These are phyloP conservation scores for Muschampia plurimacula DNA, from an alignment of 2,888 invertebrate species.

Conservation along the genomic window DNA sequence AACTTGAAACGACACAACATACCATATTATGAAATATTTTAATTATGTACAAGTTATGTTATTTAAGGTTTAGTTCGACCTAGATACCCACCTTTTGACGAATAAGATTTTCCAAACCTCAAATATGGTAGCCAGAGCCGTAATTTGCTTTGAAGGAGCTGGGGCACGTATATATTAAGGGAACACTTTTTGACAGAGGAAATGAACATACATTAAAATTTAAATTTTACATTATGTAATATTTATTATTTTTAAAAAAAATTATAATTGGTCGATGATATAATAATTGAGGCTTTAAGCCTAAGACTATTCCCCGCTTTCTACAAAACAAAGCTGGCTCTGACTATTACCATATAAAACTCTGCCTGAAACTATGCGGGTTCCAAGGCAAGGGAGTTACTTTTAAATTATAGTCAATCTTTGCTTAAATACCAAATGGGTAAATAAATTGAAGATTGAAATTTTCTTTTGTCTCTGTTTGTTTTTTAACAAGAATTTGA, in stretches of 20 bases:
- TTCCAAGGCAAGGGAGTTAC: conserved; percentile 30
- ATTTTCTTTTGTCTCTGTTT: conserved; percentile 13
- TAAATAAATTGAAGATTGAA: conserved; percentile 23
- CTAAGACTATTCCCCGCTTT: not conserved
- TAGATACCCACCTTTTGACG: conserved; percentile 63
- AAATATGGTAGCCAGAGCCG: not conserved
- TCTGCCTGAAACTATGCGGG: conserved; percentile 18
- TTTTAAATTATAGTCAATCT: conserved; percentile 7
- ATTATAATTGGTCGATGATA: too few species aligned
- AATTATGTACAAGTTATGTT: conserved; percentile 68
- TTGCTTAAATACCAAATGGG: conserved; percentile 7
- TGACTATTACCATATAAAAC: conserved; percentile 19
- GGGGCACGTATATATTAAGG: not conserved
- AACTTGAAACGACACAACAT: conserved; percentile 62
- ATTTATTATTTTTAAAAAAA: too few species aligned
- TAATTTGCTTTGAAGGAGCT: not conserved
- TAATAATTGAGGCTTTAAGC: not conserved
- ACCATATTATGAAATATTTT: conserved; percentile 50
- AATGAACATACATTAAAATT: not conserved
- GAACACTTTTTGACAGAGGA: not conserved
- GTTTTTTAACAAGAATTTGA: conserved; percentile 28
- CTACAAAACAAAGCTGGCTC: not conserved
- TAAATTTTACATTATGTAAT: not conserved
- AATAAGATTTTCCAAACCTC: not conserved
- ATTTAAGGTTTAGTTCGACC: conserved; percentile 60